These are phyloP conservation scores for Sander lucioperca DNA, from an alignment of 2,113 vertebrate species.

Conservation along the genomic window DNA sequence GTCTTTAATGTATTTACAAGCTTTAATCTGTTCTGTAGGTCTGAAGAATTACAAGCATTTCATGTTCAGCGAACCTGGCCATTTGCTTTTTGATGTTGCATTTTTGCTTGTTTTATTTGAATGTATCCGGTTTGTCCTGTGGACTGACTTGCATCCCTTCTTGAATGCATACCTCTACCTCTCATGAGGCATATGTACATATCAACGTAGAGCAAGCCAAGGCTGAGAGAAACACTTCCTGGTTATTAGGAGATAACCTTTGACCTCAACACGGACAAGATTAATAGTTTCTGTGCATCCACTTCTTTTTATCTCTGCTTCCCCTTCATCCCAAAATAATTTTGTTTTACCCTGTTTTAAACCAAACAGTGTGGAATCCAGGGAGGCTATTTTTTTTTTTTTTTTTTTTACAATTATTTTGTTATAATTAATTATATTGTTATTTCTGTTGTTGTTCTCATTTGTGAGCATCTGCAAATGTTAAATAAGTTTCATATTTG, in stretches of 20 bases:
- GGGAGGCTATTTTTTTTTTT: conserved; percentile 73
- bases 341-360: conserved; percentile 86
- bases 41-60: conserved; percentile 92
- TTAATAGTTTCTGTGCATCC: conserved; percentile 65
- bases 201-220: conserved; percentile 88
- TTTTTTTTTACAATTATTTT: conserved; percentile 81
- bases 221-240: conserved; percentile 85
- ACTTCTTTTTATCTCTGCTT: conserved; percentile 51
- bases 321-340: conserved; percentile 82
- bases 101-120: conserved; percentile 70
- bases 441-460: conserved; percentile 86
- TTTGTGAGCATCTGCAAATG: conserved; percentile 98
- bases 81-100: conserved; percentile 83
- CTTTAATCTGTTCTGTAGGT: conserved; percentile 94
- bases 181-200: conserved; percentile 84
- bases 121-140: conserved; percentile 71
- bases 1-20: conserved; percentile 98
- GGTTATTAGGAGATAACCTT: conserved; percentile 74
- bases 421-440: conserved; percentile 86
- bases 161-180: conserved; percentile 81
- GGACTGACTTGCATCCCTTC: conserved; percentile 67
- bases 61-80: conserved; percentile 75
- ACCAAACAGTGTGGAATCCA: conserved; percentile 81
- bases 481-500: conserved; percentile 97
- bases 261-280: conserved; percentile 62